Evolutionary conservation across 2,113 vertebrate species (phyloP).

Genomic region (Dromas ardeola): DNA sequence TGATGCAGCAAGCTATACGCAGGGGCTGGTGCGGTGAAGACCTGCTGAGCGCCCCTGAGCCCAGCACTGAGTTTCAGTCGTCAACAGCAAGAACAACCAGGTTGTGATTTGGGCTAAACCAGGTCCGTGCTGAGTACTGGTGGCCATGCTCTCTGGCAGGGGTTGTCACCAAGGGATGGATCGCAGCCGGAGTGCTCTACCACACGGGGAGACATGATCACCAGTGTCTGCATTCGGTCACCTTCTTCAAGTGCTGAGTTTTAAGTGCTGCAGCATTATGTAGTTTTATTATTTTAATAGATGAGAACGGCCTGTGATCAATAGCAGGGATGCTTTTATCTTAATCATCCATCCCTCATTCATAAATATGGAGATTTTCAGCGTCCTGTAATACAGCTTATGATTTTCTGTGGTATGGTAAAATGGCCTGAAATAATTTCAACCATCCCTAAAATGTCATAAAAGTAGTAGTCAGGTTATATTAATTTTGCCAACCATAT

Average conservation of each 20-base stretch:
- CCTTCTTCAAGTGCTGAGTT: slow-evolving; percentile 31
- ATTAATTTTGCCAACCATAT: neutral
- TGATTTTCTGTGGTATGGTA: slow-evolving; percentile 30
- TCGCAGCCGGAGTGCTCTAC: neutral
- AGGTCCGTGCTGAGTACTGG: neutral
- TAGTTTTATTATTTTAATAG: slow-evolving; percentile 69
- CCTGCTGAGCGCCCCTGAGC: neutral
- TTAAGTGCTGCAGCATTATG: slow-evolving; percentile 13
- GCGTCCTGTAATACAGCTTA: neutral
- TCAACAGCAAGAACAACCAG: neutral
- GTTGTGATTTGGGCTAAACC: neutral
- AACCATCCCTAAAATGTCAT: neutral
- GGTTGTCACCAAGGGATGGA: neutral
- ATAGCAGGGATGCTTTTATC: slow-evolving; percentile 66
- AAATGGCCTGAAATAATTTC: slow-evolving; percentile 15
- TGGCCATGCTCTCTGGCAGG: neutral
- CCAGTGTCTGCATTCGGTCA: neutral
- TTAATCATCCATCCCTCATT: slow-evolving; percentile 64
- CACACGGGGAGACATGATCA: fast-evolving
- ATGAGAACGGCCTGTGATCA: slow-evolving; percentile 53
- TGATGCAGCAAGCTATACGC: fast-evolving
- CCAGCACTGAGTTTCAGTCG: neutral
- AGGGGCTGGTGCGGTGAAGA: neutral
- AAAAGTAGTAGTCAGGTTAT: neutral
- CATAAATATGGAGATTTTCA: slow-evolving; percentile 64